Evolutionary conservation across 2,113 vertebrate species (phyloP), one percentile per base, ranked within the genome.

Genomic region (Nettapus auritus): DNA sequence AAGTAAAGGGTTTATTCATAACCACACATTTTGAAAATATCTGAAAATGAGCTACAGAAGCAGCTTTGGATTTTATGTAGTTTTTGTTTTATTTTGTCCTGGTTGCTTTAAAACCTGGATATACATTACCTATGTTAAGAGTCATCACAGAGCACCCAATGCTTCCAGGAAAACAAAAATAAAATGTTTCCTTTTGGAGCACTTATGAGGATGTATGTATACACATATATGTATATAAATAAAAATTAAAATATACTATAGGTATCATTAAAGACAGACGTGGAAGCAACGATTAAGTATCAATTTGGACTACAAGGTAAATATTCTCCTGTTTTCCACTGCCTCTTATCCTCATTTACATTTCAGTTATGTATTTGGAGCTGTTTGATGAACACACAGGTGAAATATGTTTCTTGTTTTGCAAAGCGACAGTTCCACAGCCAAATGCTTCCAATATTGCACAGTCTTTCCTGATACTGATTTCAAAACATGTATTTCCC

Each of bases 1-100:
- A 95, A 91, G 34, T 33, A 93, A 95, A 91, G 71, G 55, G 71
- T 78, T 94, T 97, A 82, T 96, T 97, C 86, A 96, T 94, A 90
- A 79, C 40, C 57, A 76, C 50, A n/a, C 53, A 40, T 82, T 55
- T 80, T 84, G 36, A 75, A 79, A 74, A 92, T 67, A 84, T 34
- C 80, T 82, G 40, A 70, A 92, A 96, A 93, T 92, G 79, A 81
- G 67, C 23, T 28, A 22, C 34, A 77, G 66, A 68, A 93, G 38
- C 9, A 4, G 3, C n/a, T 87, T 77, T 84, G 66, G 73, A 22
- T 29, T 46, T 25, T 56, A 38, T 15, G 28, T 28, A 55, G 15
- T 36, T 53, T 48, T 89, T 46, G 26, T 56, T 66, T 22, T 62
- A 57, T 88, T 84, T 92, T 82, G 34, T 76, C 81, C 60, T 8